Evolutionary conservation across 2,888 invertebrate genomes (phyloP), one percentile per base, ranked within the genome.

Genomic region (Homarus gammarus): DNA sequence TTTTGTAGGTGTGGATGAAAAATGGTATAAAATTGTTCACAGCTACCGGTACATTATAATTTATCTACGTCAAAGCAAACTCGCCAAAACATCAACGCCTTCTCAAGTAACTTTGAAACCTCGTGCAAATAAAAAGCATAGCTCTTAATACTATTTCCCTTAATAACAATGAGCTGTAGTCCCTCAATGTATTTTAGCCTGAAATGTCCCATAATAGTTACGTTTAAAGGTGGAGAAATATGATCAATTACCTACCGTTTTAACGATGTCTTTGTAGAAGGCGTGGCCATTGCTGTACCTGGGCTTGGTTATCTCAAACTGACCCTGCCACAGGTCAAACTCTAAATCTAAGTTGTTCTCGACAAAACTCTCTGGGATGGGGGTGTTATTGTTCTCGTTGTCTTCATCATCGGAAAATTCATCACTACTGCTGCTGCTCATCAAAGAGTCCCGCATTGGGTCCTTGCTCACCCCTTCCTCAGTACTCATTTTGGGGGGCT

Each of bases 271-370:
- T 70, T 77, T 90, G 64, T 84, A 91, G 40, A 84, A 87, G 10
- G 79, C 31, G 73, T 84, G 81, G 22, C 84, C 87, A 61, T 79
- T 72, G 31, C 31, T 31, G 51, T 40, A 44, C 27, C 70, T 40
- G 8, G 75, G 88, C 40, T 77, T 88, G 49, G 75, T 68, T 0
- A 88, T 88, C 77, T 92, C 90, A 78, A 97, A 97, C 94, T 97
- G 97, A 90, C 97, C 97, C 94, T 97, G 97, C 97, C 97, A 97
- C 96, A 97, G 96, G 93, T 97, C 97, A 78, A 85, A 91, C 81
- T 92, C 91, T 27, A 92, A 84, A 22, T 75, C 75, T 18, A 75
- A 38, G 31, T 78, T 87, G 31, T 86, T 82, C 40, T 75, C 86
- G 10, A 44, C 51, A 3, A 64, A 27, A 78, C 79, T 31, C 18